Base-by-base conservation (phyloP, 2,888 invertebrate genomes). In the Napeogenes inachia region DNA sequence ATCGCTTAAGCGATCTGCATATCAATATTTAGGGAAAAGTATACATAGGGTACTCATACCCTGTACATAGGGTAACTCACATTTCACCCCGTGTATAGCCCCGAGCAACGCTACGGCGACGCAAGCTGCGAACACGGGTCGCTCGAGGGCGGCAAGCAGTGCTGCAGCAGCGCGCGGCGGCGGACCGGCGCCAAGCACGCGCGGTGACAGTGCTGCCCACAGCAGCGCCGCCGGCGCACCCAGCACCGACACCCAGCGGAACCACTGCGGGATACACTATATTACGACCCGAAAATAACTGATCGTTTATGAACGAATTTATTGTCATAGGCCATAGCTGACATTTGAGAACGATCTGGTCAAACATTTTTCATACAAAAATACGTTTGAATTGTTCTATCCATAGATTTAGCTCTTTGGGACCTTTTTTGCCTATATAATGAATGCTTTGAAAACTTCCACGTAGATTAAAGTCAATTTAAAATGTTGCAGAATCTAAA, bases 131-230 rank as follows among this genome's bases (percentile, higher is more conserved):
- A 89, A 89, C 13, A 86, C 75, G 2, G 89, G 84, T 0, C 89
- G 72, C 78, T 89, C 89, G 35, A 82, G 56, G 2, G 84, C 86
- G 0, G 88, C 87, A 6, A 88, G 79, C 59, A 78, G 78, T 2
- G 87, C 87, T 8, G 82, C 84, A 2, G 73, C 66, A 8, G 66
- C 71, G 2, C 81, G 75, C 56, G 69, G 60, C 0, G 82, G 83
- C 12, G 77, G 72, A 12, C 75, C 78, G 4, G 70, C 62, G 47
- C 71, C 77, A 75, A 81, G 71, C 74, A 77, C 65, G 63, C 72
- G 77, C 64, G 86, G 86, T 0, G 84, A 78, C 63, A 69, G 56
- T 60, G 75, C 80, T 71, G 79, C 80, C 85, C 87, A 85, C 78
- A 77, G 74, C 74, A 74, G 70, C 47, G 82, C 82, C 61, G 72